phyloP scores from a whole-genome alignment of 2,113 vertebrate genomes.

The Pholis gunnellus region DNA sequence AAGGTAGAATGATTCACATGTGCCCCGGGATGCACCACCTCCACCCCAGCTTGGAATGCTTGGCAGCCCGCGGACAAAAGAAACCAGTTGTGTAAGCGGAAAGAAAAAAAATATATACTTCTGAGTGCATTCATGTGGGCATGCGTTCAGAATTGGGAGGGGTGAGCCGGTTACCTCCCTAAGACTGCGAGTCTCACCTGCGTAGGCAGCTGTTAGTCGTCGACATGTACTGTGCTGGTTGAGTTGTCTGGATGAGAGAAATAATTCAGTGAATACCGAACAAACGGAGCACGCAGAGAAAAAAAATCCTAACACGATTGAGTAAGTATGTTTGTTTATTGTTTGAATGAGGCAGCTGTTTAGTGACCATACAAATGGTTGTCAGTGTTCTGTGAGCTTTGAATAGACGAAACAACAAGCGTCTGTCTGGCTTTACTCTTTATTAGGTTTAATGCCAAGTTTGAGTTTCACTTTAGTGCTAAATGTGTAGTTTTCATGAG shows the following conservation, averaged over 20 bases:
- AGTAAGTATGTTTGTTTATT: constrained; percentile 53
- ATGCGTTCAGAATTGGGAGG: constrained; percentile 49
- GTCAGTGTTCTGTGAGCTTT: not conserved
- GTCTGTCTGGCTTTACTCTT: not conserved
- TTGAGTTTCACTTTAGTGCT: not conserved
- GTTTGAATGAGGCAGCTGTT: not conserved
- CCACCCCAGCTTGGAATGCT: constrained; percentile 67
- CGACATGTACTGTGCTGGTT: constrained; percentile 5
- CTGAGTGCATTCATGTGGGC: constrained; percentile 7
- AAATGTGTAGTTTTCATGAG: not conserved
- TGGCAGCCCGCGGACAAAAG: constrained; percentile 36
- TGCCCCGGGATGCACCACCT: constrained; percentile 13
- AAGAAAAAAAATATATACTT: not conserved
- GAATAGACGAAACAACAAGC: not conserved
- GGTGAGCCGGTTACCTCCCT: constrained; percentile 28
- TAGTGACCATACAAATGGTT: not conserved
- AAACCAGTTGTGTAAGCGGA: constrained; percentile 56
- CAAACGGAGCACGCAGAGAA: not conserved
- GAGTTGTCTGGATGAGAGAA: constrained; percentile 26
- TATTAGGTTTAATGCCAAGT: not conserved
- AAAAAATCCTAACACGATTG: not conserved
- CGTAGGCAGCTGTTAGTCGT: constrained; percentile 4
- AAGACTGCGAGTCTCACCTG: constrained; percentile 22
- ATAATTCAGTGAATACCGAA: not conserved
- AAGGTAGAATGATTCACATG: constrained; percentile 42